Evolutionary conservation across 2,113 vertebrate species (phyloP).

Genomic region (Microtus montanus): DNA sequence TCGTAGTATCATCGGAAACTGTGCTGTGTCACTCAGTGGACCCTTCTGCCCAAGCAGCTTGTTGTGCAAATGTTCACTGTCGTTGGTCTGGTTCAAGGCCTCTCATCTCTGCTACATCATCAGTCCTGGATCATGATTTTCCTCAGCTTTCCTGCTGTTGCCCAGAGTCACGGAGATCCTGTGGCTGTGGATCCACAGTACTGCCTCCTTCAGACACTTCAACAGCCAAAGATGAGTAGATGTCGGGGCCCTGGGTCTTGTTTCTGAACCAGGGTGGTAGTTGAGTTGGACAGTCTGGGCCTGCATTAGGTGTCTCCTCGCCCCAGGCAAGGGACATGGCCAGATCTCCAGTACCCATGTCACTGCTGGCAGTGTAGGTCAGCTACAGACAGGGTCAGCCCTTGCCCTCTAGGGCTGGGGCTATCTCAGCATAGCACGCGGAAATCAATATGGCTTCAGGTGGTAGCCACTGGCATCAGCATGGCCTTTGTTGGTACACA

Average conservation of each 20-base stretch:
- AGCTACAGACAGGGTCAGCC: neutral
- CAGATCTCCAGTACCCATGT: neutral
- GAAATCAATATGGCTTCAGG: neutral
- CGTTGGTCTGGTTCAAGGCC: neutral
- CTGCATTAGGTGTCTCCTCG: neutral
- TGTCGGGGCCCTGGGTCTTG: neutral
- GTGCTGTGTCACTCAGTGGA: neutral
- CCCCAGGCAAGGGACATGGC: neutral
- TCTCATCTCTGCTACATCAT: neutral
- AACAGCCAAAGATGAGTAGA: neutral
- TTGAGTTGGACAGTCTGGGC: neutral
- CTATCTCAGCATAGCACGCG: neutral
- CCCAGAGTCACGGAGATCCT: neutral
- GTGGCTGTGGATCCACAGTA: neutral
- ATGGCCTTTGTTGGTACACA: neutral
- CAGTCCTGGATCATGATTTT: neutral
- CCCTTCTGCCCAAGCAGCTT: neutral
- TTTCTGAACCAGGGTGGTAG: neutral
- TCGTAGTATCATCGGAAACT: neutral
- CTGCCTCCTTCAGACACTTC: neutral
- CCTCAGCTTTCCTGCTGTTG: neutral
- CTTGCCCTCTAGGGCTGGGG: neutral
- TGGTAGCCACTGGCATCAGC: neutral
- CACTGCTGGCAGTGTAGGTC: neutral
- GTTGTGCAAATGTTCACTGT: neutral